phyloP scores from a whole-genome alignment of 2,113 vertebrate species.

The Corythornis cristatus region DNA sequence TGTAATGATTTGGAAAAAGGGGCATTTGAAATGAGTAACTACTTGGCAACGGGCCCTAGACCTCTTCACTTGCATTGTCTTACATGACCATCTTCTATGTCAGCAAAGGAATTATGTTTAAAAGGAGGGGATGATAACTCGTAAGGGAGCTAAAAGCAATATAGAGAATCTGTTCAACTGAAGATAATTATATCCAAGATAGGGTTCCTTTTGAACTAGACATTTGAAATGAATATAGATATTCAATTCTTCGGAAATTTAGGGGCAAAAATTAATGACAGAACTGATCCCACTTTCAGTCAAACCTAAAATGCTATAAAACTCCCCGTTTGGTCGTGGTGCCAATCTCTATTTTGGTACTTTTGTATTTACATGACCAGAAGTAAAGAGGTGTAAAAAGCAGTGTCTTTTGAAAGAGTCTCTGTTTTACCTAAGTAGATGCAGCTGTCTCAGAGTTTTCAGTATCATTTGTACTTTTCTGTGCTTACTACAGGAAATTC shows the following conservation, averaged over 20 bases:
- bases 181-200: conserved; percentile 9
- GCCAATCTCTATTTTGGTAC: background rate
- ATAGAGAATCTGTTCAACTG: background rate
- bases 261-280: background rate
- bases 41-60: background rate
- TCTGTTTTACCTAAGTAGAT: conserved; percentile 10
- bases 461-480: background rate
- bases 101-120: background rate
- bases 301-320: background rate
- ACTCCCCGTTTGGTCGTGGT: background rate
- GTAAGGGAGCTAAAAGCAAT: background rate
- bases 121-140: background rate
- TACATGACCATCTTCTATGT: background rate
- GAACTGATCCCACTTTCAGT: background rate
- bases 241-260: background rate
- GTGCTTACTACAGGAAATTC: conserved; percentile 47
- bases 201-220: background rate
- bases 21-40: background rate
- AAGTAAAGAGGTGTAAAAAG: background rate
- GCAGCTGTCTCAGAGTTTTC: background rate
- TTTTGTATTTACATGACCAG: background rate
- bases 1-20: background rate
- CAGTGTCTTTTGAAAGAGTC: background rate
- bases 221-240: background rate
- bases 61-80: background rate